phyloP scores from a whole-genome alignment of 2,113 vertebrate species.

The Pygoscelis adeliae region DNA sequence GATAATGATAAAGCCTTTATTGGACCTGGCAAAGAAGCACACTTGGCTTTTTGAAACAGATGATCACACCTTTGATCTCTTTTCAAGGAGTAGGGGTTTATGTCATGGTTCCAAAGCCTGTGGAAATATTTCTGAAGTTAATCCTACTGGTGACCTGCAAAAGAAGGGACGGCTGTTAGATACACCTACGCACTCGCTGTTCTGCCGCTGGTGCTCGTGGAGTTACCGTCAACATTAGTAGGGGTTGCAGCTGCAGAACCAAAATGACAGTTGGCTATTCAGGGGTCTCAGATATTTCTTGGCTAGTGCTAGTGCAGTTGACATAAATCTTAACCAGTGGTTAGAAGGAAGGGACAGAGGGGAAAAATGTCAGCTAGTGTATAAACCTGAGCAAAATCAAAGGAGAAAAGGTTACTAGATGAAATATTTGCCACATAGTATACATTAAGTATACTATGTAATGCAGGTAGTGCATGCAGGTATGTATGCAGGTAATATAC shows the following conservation, averaged over 20 bases:
- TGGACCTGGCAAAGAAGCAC: neutral
- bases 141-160: neutral
- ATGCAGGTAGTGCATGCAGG: too few relatives aligned
- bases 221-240: neutral
- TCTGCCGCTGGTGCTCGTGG: neutral
- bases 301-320: neutral
- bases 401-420: neutral
- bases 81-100: neutral
- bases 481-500: neutral
- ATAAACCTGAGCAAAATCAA: neutral
- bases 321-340: neutral
- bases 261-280: neutral
- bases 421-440: neutral
- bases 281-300: neutral
- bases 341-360: neutral
- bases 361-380: neutral
- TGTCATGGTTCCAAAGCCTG: neutral
- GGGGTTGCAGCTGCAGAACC: neutral
- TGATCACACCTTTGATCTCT: conserved; percentile 3
- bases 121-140: neutral
- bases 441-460: neutral
- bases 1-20: neutral
- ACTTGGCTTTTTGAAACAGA: neutral
- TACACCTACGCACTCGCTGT: fast-evolving
- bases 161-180: neutral